Conservation (phyloP, 1,140 invertebrate genomes). For the Gonioctena quinquepunctata region DNA sequence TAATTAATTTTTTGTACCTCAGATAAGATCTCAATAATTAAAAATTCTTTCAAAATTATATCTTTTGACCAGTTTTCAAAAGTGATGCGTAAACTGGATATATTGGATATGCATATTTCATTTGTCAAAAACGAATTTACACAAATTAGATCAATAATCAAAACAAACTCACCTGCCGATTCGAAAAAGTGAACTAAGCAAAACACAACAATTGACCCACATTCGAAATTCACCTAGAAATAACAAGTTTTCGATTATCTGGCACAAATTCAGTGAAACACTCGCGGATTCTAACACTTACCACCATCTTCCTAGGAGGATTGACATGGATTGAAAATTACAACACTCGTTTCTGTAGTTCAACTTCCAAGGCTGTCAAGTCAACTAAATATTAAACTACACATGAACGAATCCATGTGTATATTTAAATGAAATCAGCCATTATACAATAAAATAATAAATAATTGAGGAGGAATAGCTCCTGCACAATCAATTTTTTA, state of each 20-base stretch:
- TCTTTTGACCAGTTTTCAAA: too few species aligned
- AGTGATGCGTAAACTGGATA: too few species aligned
- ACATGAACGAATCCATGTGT: slow-evolving; percentile 8
- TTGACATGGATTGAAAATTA: slow-evolving; percentile 10
- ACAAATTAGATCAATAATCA: too few species aligned
- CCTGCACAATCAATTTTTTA: not conserved
- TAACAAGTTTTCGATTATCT: not conserved
- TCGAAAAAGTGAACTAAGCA: not conserved
- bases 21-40: too few species aligned
- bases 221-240: not conserved
- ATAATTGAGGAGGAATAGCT: not conserved
- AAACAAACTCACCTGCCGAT: not conserved
- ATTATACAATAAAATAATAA: slow-evolving; percentile 14
- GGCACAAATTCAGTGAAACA: not conserved
- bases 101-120: too few species aligned
- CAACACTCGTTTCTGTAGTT: slow-evolving; percentile 9
- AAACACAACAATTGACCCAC: not conserved
- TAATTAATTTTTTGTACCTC: too few species aligned
- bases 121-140: too few species aligned
- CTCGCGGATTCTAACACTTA: slow-evolving; percentile 1
- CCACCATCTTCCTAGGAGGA: slow-evolving; percentile 3
- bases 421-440: slow-evolving; percentile 16
- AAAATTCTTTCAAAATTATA: too few species aligned
- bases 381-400: slow-evolving; percentile 7
- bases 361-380: slow-evolving; percentile 19